Evolutionary conservation across 1,140 invertebrate species (phyloP).

Genomic region (Mizuhopecten yessoensis): DNA sequence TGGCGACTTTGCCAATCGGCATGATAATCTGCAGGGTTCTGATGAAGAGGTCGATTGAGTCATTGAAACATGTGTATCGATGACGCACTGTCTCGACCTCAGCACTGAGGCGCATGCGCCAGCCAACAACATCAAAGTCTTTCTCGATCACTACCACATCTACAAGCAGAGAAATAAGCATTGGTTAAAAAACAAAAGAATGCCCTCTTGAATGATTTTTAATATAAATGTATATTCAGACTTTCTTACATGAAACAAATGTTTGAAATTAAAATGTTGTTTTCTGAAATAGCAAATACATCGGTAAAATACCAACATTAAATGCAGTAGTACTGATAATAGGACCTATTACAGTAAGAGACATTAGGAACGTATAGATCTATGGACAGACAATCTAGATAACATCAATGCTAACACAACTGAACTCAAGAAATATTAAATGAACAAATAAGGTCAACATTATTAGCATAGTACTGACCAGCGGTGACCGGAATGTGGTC

Average conservation of each 20-base stretch:
- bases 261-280: too few relatives aligned
- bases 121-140: conserved; percentile 16
- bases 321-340: too few relatives aligned
- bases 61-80: conserved; percentile 49
- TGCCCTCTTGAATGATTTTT: too few relatives aligned
- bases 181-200: neutral
- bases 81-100: conserved; percentile 48
- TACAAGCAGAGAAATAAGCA: conserved; percentile 9
- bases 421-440: neutral
- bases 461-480: neutral
- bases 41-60: conserved; percentile 51
- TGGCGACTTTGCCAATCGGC: conserved; percentile 46
- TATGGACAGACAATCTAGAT: neutral
- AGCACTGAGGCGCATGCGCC: conserved; percentile 12
- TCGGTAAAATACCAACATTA: too few relatives aligned
- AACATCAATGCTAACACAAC: neutral
- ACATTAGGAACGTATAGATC: neutral
- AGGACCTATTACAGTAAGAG: neutral
- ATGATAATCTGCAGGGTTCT: conserved; percentile 59
- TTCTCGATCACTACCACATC: conserved; percentile 29
- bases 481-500: conserved; percentile 40
- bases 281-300: too few relatives aligned
- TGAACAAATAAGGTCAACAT: neutral
- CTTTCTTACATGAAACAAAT: too few relatives aligned
- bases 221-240: too few relatives aligned